phyloP scores from a whole-genome alignment of 2,797 vertebrate species.

The Rhincodon typus region DNA sequence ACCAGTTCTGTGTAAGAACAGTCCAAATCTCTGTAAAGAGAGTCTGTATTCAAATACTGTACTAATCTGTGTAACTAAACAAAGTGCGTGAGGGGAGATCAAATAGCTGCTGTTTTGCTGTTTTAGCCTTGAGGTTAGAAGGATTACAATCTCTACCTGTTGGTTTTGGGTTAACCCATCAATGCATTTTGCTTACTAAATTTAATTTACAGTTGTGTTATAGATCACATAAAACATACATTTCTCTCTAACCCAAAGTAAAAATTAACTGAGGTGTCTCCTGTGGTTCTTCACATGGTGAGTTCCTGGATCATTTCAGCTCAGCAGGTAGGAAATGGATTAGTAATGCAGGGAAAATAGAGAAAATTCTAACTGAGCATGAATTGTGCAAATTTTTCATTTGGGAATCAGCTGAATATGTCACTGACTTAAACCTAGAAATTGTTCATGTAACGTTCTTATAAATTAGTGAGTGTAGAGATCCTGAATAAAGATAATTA shows the following conservation, averaged over 20 bases:
- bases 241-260: not conserved
- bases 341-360: not conserved
- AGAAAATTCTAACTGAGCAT: not conserved
- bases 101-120: not conserved
- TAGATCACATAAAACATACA: not conserved
- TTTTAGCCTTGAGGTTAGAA: not conserved
- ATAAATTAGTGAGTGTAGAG: not conserved
- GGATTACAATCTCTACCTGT: not conserved
- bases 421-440: not conserved
- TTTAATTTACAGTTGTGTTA: not conserved
- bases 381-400: not conserved
- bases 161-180: not conserved
- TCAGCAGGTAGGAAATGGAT: not conserved
- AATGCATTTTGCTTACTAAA: not conserved
- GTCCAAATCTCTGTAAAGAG: not conserved
- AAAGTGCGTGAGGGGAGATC: not conserved
- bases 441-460: not conserved
- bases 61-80: not conserved
- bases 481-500: not conserved
- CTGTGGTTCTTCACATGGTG: not conserved
- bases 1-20: not conserved
- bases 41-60: not conserved
- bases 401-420: not conserved
- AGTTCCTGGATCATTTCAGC: not conserved
- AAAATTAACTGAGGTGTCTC: not conserved